phyloP scores from a whole-genome alignment of 2,113 vertebrate genomes.

The Fregetta grallaria region DNA sequence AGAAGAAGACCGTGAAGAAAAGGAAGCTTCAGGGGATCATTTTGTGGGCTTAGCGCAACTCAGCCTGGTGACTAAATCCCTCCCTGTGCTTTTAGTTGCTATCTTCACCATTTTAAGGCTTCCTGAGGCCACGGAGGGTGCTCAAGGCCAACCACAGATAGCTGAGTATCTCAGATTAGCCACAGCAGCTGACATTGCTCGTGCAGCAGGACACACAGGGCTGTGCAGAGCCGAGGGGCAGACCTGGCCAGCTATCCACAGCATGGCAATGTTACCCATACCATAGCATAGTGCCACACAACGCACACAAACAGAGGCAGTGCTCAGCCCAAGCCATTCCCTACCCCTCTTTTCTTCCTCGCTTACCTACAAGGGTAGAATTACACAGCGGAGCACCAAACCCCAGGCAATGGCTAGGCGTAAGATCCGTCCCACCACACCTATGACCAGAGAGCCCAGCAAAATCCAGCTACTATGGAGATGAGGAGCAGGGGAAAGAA shows the following conservation, averaged over 20 bases:
- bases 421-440: not conserved
- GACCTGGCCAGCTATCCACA: not conserved
- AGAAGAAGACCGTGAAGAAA: not conserved
- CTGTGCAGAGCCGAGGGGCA: not conserved
- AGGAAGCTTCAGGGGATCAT: conserved; percentile 73
- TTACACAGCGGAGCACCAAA: not conserved
- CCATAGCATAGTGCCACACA: not conserved
- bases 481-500: not conserved
- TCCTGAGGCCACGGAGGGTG: not conserved
- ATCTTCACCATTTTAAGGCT: not conserved
- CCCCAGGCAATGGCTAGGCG: not conserved
- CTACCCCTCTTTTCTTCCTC: not conserved
- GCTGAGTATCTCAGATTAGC: accelerated
- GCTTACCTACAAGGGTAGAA: not conserved
- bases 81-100: not conserved
- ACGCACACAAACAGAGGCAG: not conserved
- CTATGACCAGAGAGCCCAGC: not conserved
- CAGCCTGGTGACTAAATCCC: not conserved
- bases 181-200: accelerated
- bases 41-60: conserved; percentile 18
- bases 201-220: not conserved
- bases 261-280: not conserved
- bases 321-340: not conserved
- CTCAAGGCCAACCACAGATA: not conserved
- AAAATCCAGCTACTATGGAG: not conserved